Base-by-base conservation (phyloP, 92 coral and sea anemone genomes). In the Epizoanthus fatuus region DNA sequence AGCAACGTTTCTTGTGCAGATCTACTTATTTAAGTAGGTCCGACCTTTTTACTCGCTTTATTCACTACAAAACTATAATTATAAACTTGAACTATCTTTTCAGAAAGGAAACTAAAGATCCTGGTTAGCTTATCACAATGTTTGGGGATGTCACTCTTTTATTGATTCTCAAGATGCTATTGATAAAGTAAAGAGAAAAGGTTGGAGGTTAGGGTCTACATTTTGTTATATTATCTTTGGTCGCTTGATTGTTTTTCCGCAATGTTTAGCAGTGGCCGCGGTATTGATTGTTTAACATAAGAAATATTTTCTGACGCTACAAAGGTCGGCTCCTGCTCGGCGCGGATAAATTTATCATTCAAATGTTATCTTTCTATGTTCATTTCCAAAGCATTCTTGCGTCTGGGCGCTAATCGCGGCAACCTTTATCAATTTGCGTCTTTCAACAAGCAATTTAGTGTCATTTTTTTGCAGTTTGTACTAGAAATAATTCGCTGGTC, bases 371-470 rank as follows among this genome's bases (percentile, higher is more conserved):
- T 47, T 16, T 12, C 38, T 15, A 44, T 45, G 47, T 35, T 64
- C 38, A 66, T n/a, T n/a, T 70, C 35, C n/a, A 70, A 70, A 13
- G 13, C n/a, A 25, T 20, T 19, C 29, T 70, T 70, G 35, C 37
- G 75, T 70, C 75, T 70, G 57, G 57, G 55, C 55, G 57, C 75
- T 45, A 40, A 9, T 45, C 57, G 75, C 75, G 75, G 75, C 20
- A 70, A 70, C 75, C 75, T 70, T 70, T 70, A 54, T 70, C 38
- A 70, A 70, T 70, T 70, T 70, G 75, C 29, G 56, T 70, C 75
- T 70, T 70, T 70, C 75, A 70, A 40, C 75, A 47, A 70, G 72
- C 42, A n/a, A 69, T 65, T 45, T 32, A 6, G 71, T 11, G n/a
- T 63, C 14, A 17, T 37, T 40, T 69, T 38, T 15, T 17, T 69